Base-by-base conservation (phyloP, 23 tunicate species). In the Halocynthia roretzi region DNA sequence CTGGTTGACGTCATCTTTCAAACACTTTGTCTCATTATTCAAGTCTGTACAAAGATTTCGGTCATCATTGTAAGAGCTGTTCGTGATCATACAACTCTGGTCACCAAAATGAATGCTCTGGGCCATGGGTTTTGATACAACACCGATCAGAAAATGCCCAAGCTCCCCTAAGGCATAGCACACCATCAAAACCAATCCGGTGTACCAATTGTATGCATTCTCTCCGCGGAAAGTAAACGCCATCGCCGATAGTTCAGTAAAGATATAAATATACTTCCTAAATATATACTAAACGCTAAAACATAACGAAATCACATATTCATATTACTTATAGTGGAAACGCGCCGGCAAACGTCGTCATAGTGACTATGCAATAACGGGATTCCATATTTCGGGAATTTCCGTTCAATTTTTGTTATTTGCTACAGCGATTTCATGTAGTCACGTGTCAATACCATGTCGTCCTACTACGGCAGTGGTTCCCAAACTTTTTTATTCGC, bases 111-210 rank as follows among this genome's bases (percentile, higher is more conserved):
- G 68, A 58, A 91, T 67, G 7, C 81, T 86, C 72, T 91, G 97
- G 7, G 97, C 80, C 56, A 91, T 54, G 7, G 97, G 97, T 64
- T 67, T 68, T 50, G 97, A 91, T 22, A 84, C 63, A 65, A 85
- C 91, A 15, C 97, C 97, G 66, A 91, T 77, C 22, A 91, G 56
- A 82, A 82, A 91, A 85, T 91, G 97, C 0, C 97, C 97, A 0
- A 82, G 53, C 85, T 91, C 97, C 6, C 97, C 97, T 23, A 85
- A 72, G 7, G 84, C 91, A 83, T 85, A 91, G 66, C 91, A 85
- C 10, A 85, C 72, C 97, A 91, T 91, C 22, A 86, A 81, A 8
- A 85, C 77, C 14, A 83, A 14, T 23, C 58, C 76, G 71, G 71
- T 22, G 62, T 85, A 91, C 97, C 97, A 91, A 15, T 50, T 74